A percentile compares a stretch with the other conserved stretches of the same genome.
phyloP scores from a whole-genome alignment of 1,140 invertebrate species.

The Pseudomyrmex gracilis region DNA sequence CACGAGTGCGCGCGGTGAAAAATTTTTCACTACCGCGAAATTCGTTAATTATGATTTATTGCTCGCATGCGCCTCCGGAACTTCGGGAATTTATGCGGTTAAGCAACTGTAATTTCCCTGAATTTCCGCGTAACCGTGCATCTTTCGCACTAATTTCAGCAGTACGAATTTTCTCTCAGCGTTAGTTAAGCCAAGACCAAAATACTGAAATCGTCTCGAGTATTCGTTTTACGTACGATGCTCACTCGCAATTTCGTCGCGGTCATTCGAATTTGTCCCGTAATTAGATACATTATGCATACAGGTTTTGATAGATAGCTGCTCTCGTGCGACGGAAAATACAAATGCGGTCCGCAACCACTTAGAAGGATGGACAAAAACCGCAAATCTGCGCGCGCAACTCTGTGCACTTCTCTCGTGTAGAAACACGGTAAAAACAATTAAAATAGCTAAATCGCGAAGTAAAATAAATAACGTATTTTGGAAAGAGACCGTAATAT shows the following conservation, averaged over 20 bases:
- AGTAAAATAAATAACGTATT: neutral
- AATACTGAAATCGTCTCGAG: conserved; percentile 56
- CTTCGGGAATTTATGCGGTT: conserved; percentile 53
- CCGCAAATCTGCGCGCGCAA: no score
- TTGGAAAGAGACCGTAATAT: neutral
- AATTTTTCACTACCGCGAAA: conserved; percentile 34
- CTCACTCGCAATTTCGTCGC: conserved; percentile 30
- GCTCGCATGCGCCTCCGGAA: conserved; percentile 17
- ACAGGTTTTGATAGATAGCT: neutral
- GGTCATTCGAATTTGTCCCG: conserved; percentile 25
- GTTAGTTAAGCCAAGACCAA: conserved; percentile 58
- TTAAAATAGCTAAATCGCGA: no score
- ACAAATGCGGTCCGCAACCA: neutral
- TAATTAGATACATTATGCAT: conserved; percentile 40
- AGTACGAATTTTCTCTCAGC: conserved; percentile 54
- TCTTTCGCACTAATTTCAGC: conserved; percentile 69
- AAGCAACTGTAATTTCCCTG: conserved; percentile 69
- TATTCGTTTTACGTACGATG: conserved; percentile 54
- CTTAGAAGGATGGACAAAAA: neutral
- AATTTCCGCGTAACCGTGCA: conserved; percentile 63
- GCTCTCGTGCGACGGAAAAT: conserved; percentile 3
- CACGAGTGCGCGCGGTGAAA: neutral
- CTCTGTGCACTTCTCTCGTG: neutral
- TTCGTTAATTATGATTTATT: conserved; percentile 56
- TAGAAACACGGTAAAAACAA: neutral